Conservation (phyloP, 2,797 vertebrate species). For the Syngnathus acus region DNA sequence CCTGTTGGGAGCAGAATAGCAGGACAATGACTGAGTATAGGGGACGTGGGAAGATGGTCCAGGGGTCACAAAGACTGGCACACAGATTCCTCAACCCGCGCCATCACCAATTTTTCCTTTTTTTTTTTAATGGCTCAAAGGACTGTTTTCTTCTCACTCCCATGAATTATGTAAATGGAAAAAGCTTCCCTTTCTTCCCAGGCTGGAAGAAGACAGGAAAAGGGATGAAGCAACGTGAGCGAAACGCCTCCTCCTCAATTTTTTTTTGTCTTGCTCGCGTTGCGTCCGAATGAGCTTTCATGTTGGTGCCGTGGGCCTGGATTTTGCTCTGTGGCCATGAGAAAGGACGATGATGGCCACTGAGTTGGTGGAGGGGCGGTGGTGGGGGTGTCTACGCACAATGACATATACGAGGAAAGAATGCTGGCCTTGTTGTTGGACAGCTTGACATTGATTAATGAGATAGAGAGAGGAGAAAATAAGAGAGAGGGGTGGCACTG, state of each 20-base stretch:
- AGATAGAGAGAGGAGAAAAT: constrained; percentile 74
- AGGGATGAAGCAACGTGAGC: constrained; percentile 56
- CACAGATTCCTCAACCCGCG: constrained; percentile 61
- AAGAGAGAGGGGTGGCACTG: constrained; percentile 58
- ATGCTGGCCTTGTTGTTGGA: constrained; percentile 90
- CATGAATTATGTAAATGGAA: constrained; percentile 87
- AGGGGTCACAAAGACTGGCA: constrained; percentile 84
- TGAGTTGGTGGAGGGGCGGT: constrained; percentile 48
- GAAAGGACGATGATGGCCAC: constrained; percentile 72
- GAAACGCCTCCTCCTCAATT: constrained; percentile 77
- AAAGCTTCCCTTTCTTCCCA: constrained; percentile 66
- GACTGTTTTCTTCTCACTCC: constrained; percentile 77
- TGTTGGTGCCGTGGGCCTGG: constrained; percentile 67
- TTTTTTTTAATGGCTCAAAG: constrained; percentile 70
- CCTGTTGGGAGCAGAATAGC: constrained; percentile 70
- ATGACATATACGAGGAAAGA: constrained; percentile 94
- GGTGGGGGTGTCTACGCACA: constrained; percentile 64
- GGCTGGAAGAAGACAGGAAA: constrained; percentile 59
- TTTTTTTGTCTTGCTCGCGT: constrained; percentile 64
- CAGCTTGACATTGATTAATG: constrained; percentile 99
- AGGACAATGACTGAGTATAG: constrained; percentile 75
- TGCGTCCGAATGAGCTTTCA: constrained; percentile 83
- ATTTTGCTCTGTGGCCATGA: constrained; percentile 79
- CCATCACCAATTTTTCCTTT: constrained; percentile 39
- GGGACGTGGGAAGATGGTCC: constrained; percentile 44